phyloP scores from a whole-genome alignment of 2,113 vertebrate genomes.

The Pelusios castaneus region DNA sequence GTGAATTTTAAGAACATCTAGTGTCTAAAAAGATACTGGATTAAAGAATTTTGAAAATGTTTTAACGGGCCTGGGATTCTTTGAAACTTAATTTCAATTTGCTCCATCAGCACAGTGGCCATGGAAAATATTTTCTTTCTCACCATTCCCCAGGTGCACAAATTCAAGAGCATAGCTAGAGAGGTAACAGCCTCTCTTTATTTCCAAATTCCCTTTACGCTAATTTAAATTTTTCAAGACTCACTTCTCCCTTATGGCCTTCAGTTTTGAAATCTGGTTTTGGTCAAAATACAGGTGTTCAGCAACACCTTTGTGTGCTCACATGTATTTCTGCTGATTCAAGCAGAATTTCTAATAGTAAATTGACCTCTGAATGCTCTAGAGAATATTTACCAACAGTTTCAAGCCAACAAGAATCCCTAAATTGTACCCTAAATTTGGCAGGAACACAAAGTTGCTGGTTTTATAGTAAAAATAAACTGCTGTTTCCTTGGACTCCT shows the following conservation, averaged over 20 bases:
- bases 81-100: background rate
- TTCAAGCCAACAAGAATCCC: background rate
- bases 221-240: background rate
- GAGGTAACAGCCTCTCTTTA: background rate
- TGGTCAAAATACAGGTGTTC: background rate
- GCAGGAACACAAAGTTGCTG: background rate
- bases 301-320: constrained; percentile 2
- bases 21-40: background rate
- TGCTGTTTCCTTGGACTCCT: background rate
- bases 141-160: background rate
- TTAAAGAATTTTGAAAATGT: background rate
- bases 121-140: background rate
- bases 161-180: background rate
- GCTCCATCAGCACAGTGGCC: background rate
- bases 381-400: constrained; percentile 13
- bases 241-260: background rate
- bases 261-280: background rate
- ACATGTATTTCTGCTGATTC: constrained; percentile 26
- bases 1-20: background rate
- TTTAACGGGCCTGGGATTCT: background rate
- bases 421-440: constrained; percentile 43
- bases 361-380: constrained; percentile 37
- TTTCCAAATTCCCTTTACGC: background rate
- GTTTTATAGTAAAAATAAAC: constrained; percentile 29
- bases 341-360: constrained; percentile 5